phyloP scores from a whole-genome alignment of 2,888 invertebrate genomes.

The Pachycephus smyrnensis region DNA sequence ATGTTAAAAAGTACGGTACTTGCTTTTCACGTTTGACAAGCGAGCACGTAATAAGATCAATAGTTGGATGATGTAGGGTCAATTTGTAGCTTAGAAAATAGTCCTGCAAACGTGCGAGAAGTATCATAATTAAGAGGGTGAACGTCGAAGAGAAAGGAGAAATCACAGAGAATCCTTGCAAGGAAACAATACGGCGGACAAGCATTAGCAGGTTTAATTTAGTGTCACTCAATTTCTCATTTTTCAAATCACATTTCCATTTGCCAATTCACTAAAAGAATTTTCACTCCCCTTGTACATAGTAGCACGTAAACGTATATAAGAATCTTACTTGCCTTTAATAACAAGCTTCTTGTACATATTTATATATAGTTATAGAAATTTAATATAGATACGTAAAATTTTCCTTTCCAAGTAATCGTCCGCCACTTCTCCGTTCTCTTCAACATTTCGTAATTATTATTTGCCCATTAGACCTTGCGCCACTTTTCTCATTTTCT shows the following conservation, averaged over 20 bases:
- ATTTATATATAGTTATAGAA: not conserved
- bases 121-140: not conserved
- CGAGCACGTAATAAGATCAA: not conserved
- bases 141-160: not conserved
- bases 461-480: not conserved
- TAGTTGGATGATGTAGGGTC: conserved; percentile 34
- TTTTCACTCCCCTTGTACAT: not conserved
- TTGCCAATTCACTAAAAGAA: not conserved
- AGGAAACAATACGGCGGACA: conserved; percentile 8
- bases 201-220: conserved; percentile 31
- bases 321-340: not conserved
- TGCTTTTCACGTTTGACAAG: not conserved
- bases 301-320: not conserved
- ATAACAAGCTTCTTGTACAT: not conserved
- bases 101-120: not conserved
- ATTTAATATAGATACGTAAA: not conserved
- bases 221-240: not conserved
- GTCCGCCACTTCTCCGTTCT: not conserved
- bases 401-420: not conserved
- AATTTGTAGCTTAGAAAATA: conserved; percentile 9
- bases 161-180: not conserved
- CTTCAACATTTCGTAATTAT: not conserved
- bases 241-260: not conserved
- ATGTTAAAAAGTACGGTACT: not conserved
- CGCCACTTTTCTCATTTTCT: not conserved